Evolutionary conservation across 2,888 invertebrate genomes (phyloP), one percentile per base, ranked within the genome.

Genomic region (Prosopocoilus inquinatus): DNA sequence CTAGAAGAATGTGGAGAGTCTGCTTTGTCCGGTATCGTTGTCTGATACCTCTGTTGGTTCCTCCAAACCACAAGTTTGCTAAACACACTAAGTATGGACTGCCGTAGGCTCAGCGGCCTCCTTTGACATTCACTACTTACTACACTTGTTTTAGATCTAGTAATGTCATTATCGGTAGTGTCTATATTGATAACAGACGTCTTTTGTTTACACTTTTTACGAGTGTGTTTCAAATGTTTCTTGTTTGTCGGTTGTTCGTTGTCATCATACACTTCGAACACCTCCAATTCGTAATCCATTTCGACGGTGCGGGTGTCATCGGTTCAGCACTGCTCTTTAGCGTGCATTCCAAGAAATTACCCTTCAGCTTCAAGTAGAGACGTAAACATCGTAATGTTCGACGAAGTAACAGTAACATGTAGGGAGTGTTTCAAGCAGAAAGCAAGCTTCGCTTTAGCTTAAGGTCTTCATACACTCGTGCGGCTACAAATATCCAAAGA

Each of bases 41-140:
- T 70, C 55, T 73, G 74, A 65, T 77, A 81, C 62, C 75, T 66
- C 38, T 79, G 74, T 58, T 79, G 76, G 61, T 81, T 78, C 64
- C 79, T 78, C 81, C 82, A 80, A 48, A 73, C 71, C 12, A 75
- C 70, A 51, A 75, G 63, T 64, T 76, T 75, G 59, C 74, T 72
- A 62, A 76, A 75, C 46, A 75, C 74, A 61, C 69, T 73, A 67
- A 87, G 80, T 70, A 88, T 80, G 62, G 86, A 87, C 73, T 85
- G 84, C 67, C 87, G 81, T 68, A 87, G 70, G 54, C 78, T 78
- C 58, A 74, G 75, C 63, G 79, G 80, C 60, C 79, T 74, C 48
- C 72, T 68, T 57, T 67, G 70, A 46, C 73, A 75, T 16, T 76
- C 76, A 44, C 62, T 63, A 62, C 71, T 72, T 44, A 70, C 66